Percentiles rank a stretch among this genome's conserved stretches.
These are phyloP conservation scores for Nycticebus coucang DNA, from an alignment of 2,113 vertebrate genomes.

Conservation along the genomic window DNA sequence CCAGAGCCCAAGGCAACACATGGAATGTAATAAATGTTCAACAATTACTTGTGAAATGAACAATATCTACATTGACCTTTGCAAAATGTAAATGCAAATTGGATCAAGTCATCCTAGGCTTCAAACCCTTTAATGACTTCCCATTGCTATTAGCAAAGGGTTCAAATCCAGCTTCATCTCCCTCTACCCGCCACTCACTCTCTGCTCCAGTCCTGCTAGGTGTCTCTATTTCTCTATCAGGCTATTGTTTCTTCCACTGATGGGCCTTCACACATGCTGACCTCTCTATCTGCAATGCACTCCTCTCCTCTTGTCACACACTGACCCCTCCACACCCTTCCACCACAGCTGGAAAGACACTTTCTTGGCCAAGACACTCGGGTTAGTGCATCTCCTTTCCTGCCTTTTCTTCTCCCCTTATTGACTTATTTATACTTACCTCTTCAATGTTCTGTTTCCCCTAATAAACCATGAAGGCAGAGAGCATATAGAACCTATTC, in stretches of 20 bases:
- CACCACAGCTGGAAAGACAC: background rate
- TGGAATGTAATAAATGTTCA: constrained; percentile 22
- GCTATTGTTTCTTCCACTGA: background rate
- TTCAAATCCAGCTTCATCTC: background rate
- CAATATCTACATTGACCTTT: background rate
- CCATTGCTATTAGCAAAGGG: background rate
- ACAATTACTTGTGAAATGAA: constrained; percentile 26
- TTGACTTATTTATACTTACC: background rate
- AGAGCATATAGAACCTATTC: background rate
- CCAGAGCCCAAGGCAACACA: background rate
- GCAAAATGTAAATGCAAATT: constrained; percentile 18
- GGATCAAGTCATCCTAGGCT: background rate
- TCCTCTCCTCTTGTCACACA: background rate
- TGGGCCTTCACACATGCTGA: background rate
- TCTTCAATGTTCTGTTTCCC: background rate
- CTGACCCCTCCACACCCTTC: background rate
- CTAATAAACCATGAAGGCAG: background rate
- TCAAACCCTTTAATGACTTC: background rate
- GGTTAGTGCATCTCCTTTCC: background rate
- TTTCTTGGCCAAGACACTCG: background rate
- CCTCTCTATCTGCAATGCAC: background rate
- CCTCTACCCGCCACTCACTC: background rate
- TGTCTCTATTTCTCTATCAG: background rate
- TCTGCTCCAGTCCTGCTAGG: background rate
- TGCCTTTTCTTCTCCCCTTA: background rate